Percentiles rank a stretch among this genome's conserved stretches.
Conservation (phyloP, 2,113 vertebrate genomes). For the Emydura subglobosa region DNA sequence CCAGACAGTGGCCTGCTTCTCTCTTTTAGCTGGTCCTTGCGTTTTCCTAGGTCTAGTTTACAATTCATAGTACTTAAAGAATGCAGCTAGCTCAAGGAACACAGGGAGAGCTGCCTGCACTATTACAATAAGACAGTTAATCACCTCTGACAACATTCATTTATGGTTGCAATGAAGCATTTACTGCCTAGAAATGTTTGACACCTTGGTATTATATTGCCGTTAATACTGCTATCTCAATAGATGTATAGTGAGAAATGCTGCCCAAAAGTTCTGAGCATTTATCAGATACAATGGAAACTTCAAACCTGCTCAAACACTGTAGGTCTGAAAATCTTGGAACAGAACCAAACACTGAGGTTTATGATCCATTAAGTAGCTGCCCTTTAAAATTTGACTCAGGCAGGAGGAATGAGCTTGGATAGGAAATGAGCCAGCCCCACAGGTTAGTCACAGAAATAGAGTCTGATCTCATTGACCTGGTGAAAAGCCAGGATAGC, state of each 20-base stretch:
- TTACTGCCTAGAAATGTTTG: conserved; percentile 50
- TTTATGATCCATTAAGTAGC: conserved; percentile 19
- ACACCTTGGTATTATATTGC: conserved; percentile 36
- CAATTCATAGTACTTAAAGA: conserved; percentile 19
- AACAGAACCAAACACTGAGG: conserved; percentile 24
- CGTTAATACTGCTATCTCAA: conserved; percentile 15
- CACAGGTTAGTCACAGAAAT: background rate
- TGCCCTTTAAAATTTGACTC: background rate
- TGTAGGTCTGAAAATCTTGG: conserved; percentile 11
- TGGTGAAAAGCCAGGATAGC: background rate
- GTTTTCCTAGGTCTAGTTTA: conserved; percentile 6
- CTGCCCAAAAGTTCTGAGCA: conserved; percentile 29
- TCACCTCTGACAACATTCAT: conserved; percentile 66
- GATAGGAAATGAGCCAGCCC: background rate
- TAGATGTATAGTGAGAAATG: background rate
- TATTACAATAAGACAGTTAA: conserved; percentile 65
- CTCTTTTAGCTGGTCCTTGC: background rate
- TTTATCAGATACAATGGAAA: conserved; percentile 29
- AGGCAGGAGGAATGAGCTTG: conserved; percentile 5
- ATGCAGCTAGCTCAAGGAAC: background rate
- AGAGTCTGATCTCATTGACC: background rate
- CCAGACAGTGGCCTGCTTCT: background rate
- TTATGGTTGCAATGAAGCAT: conserved; percentile 74
- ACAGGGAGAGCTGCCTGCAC: conserved; percentile 47
- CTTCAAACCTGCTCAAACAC: conserved; percentile 32